Conservation (phyloP, 1,140 invertebrate genomes). For the Stenopsyche tienmushanensis region DNA sequence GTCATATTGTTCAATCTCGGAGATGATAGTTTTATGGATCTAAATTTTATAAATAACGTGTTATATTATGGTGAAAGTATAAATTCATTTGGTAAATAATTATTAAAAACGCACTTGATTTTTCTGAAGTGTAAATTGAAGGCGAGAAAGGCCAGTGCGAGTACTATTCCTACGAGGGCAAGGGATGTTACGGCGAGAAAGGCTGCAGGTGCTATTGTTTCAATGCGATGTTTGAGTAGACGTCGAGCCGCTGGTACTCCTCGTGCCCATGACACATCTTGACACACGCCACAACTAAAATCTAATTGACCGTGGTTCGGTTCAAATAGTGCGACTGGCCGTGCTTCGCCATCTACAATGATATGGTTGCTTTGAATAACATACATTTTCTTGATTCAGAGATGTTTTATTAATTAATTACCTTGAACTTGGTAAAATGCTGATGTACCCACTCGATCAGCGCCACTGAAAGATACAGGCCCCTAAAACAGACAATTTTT, state of each 20-base stretch:
- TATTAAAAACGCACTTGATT: no score
- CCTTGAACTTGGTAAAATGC: constrained; percentile 85
- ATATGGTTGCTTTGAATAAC: neutral
- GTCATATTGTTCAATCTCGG: constrained; percentile 96
- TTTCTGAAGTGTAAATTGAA: constrained; percentile 87
- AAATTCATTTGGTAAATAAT: no score
- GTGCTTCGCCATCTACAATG: constrained; percentile 64
- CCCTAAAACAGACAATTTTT: constrained; percentile 61
- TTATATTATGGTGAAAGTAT: constrained; percentile 9
- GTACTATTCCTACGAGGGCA: constrained; percentile 72
- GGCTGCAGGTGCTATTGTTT: constrained; percentile 72
- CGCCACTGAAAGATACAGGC: constrained; percentile 81
- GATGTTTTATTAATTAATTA: constrained; percentile 46
- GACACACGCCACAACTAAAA: constrained; percentile 72
- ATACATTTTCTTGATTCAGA: neutral
- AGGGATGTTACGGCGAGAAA: constrained; percentile 70
- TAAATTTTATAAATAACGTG: constrained; percentile 45
- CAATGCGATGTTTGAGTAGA: constrained; percentile 68
- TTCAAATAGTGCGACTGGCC: constrained; percentile 74
- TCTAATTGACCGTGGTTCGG: constrained; percentile 64
- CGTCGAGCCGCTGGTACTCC: constrained; percentile 76
- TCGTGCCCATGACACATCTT: constrained; percentile 68
- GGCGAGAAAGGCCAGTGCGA: constrained; percentile 75
- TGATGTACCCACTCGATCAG: constrained; percentile 80
- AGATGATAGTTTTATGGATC: constrained; percentile 90